phyloP scores from a whole-genome alignment of 2,797 vertebrate genomes.

The Labeo calbasu region DNA sequence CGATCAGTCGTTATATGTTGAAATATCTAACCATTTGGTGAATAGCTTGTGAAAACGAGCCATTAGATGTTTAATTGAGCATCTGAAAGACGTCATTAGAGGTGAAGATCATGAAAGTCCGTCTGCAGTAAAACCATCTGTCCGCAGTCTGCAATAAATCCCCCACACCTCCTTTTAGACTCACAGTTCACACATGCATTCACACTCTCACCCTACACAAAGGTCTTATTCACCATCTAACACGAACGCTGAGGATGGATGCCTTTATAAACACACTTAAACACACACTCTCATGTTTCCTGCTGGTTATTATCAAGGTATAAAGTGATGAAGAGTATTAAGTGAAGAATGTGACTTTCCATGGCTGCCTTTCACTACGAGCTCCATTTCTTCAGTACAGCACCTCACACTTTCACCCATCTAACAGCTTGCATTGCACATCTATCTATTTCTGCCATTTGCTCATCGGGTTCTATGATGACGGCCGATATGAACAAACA shows the following conservation, averaged over 20 bases:
- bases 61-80: background rate
- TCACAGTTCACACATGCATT: constrained; percentile 8
- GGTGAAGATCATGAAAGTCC: background rate
- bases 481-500: background rate
- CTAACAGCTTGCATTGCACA: constrained; percentile 3
- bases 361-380: background rate
- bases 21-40: background rate
- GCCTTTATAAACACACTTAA: background rate
- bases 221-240: constrained; percentile 14
- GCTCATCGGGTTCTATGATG: background rate
- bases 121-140: constrained; percentile 22
- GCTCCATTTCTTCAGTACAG: background rate
- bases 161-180: background rate
- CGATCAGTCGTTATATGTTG: background rate
- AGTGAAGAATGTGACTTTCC: background rate
- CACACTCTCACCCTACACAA: constrained; percentile 7
- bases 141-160: constrained; percentile 40
- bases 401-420: background rate
- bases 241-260: background rate
- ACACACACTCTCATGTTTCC: constrained; percentile 22
- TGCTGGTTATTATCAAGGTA: constrained; percentile 32
- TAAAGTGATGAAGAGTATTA: constrained; percentile 42
- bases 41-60: background rate
- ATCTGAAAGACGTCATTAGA: background rate
- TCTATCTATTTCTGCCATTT: constrained; percentile 5